Evolutionary conservation across 2,888 invertebrate species (phyloP).

Genomic region (Digitonthophagus gazella): DNA sequence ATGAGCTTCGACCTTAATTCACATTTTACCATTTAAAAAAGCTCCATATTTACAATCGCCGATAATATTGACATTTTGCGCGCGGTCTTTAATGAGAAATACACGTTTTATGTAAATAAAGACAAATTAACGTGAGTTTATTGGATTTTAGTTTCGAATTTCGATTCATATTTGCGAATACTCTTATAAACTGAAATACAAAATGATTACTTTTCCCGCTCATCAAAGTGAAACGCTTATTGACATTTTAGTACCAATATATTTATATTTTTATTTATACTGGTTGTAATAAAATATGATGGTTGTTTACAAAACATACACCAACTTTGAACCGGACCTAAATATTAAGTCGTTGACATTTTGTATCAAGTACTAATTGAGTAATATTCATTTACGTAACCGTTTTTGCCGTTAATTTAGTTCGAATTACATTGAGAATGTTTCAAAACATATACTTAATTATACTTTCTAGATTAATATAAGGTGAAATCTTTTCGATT

Average conservation of each 20-base stretch:
- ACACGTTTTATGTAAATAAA: neutral
- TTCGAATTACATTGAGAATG: too few relatives aligned
- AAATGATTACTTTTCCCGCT: too few relatives aligned
- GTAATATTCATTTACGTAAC: neutral
- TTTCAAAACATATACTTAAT: too few relatives aligned
- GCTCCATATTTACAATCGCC: neutral
- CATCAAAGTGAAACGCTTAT: too few relatives aligned
- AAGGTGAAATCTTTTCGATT: too few relatives aligned
- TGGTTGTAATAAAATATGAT: too few relatives aligned
- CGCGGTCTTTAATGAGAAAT: neutral
- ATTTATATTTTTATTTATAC: too few relatives aligned
- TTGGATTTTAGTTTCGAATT: neutral
- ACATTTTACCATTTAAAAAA: neutral
- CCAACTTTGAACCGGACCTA: too few relatives aligned
- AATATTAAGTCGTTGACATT: neutral
- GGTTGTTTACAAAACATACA: too few relatives aligned
- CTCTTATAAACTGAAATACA: neutral
- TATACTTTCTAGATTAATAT: too few relatives aligned
- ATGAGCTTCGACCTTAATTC: neutral
- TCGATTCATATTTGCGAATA: neutral
- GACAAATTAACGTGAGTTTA: neutral
- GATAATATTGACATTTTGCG: neutral
- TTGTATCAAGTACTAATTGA: neutral
- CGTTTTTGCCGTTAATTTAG: neutral
- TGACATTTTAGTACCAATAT: too few relatives aligned